These are phyloP conservation scores for Hydroisotoma schaefferi DNA, from an alignment of 2,888 invertebrate genomes.

Conservation along the genomic window DNA sequence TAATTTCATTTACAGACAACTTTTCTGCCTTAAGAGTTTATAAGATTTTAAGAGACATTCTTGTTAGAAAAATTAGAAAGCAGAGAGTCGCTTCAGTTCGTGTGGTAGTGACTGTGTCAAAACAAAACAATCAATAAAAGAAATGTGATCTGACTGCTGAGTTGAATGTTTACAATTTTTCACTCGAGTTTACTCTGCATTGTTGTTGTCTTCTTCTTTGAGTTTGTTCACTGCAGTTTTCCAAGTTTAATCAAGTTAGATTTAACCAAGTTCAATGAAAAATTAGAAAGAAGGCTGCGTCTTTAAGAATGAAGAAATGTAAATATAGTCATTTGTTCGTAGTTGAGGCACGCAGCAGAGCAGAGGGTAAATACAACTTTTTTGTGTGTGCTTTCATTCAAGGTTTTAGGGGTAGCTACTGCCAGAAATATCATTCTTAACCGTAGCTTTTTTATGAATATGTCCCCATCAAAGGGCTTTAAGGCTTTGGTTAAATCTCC, in stretches of 20 bases:
- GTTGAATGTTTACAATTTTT: background rate
- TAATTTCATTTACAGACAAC: too few species aligned
- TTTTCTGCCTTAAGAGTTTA: background rate
- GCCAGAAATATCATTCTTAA: conserved; percentile 8
- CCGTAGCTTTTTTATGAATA: conserved; percentile 15
- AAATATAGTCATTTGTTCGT: background rate
- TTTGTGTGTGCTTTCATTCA: too few species aligned
- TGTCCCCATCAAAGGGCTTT: conserved; percentile 15
- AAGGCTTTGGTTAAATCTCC: conserved; percentile 11
- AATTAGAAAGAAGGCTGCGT: background rate
- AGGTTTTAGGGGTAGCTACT: background rate
- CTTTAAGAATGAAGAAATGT: background rate
- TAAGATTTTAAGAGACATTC: background rate
- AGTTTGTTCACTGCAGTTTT: background rate
- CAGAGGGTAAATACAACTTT: too few species aligned
- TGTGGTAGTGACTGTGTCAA: conserved; percentile 18
- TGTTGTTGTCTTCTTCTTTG: background rate
- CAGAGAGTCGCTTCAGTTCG: conserved; percentile 1
- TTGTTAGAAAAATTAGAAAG: background rate
- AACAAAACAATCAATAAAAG: conserved; percentile 15
- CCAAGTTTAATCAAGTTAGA: background rate
- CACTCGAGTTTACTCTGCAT: background rate
- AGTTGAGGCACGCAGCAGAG: background rate
- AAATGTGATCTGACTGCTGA: conserved; percentile 15
- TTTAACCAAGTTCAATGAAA: background rate